Conservation (phyloP, 2,888 invertebrate species). For the Sinohyriopsis cumingii region DNA sequence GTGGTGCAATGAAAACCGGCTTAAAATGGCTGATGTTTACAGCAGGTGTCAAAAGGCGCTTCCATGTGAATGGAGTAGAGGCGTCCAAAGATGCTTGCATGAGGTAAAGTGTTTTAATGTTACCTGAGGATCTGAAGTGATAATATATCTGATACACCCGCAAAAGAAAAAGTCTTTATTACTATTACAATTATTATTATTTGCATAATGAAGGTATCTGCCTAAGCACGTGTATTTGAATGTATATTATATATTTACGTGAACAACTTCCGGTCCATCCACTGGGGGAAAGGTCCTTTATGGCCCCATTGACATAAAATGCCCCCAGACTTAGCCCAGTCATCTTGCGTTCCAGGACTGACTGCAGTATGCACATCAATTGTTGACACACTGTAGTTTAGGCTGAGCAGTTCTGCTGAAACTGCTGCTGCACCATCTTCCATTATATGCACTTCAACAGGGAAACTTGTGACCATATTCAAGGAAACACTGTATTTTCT, state of each 20-base stretch:
- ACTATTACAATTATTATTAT: too few species aligned
- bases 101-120: too few species aligned
- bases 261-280: slow-evolving; percentile 5
- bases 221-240: too few species aligned
- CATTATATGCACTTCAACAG: slow-evolving; percentile 5
- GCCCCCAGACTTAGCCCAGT: slow-evolving; percentile 11
- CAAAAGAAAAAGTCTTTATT: too few species aligned
- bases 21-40: too few species aligned
- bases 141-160: too few species aligned
- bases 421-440: neutral
- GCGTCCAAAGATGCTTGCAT: too few species aligned
- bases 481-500: slow-evolving; percentile 17
- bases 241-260: slow-evolving; percentile 4
- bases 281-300: slow-evolving; percentile 8
- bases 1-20: too few species aligned
- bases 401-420: neutral
- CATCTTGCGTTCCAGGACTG: slow-evolving; percentile 3
- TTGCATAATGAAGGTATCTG: too few species aligned
- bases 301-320: slow-evolving; percentile 13
- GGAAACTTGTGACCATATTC: slow-evolving; percentile 11
- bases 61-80: too few species aligned
- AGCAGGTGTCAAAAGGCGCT: too few species aligned
- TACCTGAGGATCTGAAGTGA: too few species aligned
- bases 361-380: slow-evolving; percentile 4
- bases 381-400: neutral